phyloP scores from a whole-genome alignment of 2,888 invertebrate species.

The Drosophila barbarae region DNA sequence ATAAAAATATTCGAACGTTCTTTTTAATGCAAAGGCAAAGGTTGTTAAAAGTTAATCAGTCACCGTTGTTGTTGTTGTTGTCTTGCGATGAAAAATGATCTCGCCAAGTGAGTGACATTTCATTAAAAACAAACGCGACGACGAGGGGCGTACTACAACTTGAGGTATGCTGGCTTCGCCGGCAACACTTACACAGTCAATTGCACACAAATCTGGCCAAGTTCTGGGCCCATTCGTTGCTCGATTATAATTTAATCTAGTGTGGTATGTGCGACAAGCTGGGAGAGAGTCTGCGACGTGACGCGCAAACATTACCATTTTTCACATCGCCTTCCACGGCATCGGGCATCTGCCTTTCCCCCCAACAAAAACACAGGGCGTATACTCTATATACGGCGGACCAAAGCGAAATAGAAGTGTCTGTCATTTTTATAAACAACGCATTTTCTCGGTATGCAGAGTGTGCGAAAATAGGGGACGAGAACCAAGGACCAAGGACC shows the following conservation, averaged over 20 bases:
- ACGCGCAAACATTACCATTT: conserved; percentile 68
- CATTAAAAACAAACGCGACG: conserved; percentile 56
- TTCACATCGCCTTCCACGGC: conserved; percentile 57
- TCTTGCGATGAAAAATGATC: conserved; percentile 64
- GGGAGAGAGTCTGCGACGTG: conserved; percentile 58
- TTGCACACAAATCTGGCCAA: conserved; percentile 74
- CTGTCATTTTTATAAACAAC: conserved; percentile 75
- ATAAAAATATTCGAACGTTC: conserved; percentile 54
- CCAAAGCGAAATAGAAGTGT: conserved; percentile 70
- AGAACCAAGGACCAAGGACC: conserved; percentile 2
- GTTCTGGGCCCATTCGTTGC: conserved; percentile 44
- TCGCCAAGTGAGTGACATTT: conserved; percentile 62
- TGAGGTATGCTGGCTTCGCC: conserved; percentile 10
- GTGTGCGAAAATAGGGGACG: conserved; percentile 11
- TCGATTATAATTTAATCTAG: conserved; percentile 75
- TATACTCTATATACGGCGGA: conserved; percentile 11
- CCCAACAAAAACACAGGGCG: conserved; percentile 30
- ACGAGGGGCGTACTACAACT: not conserved
- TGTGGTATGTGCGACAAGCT: conserved; percentile 74
- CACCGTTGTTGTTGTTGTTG: conserved; percentile 42
- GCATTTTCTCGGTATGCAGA: conserved; percentile 55
- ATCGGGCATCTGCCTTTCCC: conserved; percentile 17
- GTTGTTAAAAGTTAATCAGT: conserved; percentile 73
- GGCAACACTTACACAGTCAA: conserved; percentile 71
- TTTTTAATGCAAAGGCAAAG: conserved; percentile 57